Evolutionary conservation across 2,888 invertebrate genomes (phyloP).

Genomic region (Drosophila histrio): DNA sequence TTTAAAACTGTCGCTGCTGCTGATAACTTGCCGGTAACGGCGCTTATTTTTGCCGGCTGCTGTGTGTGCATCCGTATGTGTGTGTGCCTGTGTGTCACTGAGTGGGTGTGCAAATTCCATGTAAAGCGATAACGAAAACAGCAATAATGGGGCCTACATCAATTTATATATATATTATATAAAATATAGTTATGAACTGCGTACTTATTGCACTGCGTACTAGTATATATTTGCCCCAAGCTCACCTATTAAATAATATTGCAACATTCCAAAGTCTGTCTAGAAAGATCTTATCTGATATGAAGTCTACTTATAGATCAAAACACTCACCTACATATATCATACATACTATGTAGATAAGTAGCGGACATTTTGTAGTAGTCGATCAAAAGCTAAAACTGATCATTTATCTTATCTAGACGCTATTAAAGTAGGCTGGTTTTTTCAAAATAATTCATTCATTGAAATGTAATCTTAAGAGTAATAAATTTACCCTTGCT

Average conservation of each 20-base stretch:
- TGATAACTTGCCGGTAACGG: slow-evolving; percentile 55
- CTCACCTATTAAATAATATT: slow-evolving; percentile 51
- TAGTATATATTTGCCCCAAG: slow-evolving; percentile 28
- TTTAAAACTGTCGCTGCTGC: slow-evolving; percentile 12
- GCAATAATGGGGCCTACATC: slow-evolving; percentile 9
- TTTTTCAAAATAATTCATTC: too few species aligned
- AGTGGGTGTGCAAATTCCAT: background rate
- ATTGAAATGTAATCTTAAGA: background rate
- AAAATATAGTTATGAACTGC: background rate
- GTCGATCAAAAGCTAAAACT: slow-evolving; percentile 7
- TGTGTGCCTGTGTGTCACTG: background rate
- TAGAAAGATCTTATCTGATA: slow-evolving; percentile 20
- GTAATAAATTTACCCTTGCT: slow-evolving; percentile 3
- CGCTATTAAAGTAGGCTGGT: background rate
- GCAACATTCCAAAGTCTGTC: slow-evolving; percentile 24
- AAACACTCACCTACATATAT: background rate
- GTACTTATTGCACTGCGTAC: too few species aligned
- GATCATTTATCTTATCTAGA: slow-evolving; percentile 51
- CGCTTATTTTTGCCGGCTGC: slow-evolving; percentile 27
- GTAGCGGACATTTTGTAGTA: background rate
- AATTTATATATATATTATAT: background rate
- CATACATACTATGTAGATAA: background rate
- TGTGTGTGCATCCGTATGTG: slow-evolving; percentile 2
- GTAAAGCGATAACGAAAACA: background rate
- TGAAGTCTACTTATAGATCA: background rate